phyloP scores from a whole-genome alignment of 2,113 vertebrate genomes.

The Otus sunia region DNA sequence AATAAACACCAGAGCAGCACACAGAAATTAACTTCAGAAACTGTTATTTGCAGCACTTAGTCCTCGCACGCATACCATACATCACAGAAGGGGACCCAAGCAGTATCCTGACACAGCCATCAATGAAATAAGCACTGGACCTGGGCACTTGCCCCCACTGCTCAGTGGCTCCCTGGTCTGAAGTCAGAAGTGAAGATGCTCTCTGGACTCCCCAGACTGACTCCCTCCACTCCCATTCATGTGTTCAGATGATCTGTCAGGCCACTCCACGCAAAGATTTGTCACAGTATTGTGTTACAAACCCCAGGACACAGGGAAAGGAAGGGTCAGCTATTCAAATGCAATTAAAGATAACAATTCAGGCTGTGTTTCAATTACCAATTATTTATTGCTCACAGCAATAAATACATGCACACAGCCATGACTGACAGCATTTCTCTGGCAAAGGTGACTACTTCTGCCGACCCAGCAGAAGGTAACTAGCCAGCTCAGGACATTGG shows the following conservation, averaged over 20 bases:
- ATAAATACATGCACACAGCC: slow-evolving; percentile 56
- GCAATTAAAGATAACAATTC: slow-evolving; percentile 51
- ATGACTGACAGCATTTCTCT: slow-evolving; percentile 61
- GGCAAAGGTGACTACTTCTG: slow-evolving; percentile 65
- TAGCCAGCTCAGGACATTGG: slow-evolving; percentile 17
- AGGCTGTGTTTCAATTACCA: neutral
- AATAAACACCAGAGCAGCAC: neutral
- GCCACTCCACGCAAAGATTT: slow-evolving; percentile 48
- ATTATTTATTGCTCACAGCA: neutral
- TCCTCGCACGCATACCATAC: neutral
- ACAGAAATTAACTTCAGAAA: neutral
- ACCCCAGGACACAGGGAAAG: neutral
- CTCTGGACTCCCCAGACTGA: slow-evolving; percentile 29
- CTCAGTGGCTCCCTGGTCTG: neutral
- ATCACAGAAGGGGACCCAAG: neutral
- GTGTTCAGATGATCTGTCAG: slow-evolving; percentile 39
- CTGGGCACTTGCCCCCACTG: neutral
- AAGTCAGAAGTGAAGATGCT: slow-evolving; percentile 38
- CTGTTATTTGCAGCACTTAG: neutral
- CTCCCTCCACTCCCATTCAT: slow-evolving; percentile 27
- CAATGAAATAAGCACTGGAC: neutral
- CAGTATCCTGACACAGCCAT: neutral
- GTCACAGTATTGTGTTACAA: slow-evolving; percentile 19
- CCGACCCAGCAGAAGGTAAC: slow-evolving; percentile 38
- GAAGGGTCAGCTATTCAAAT: slow-evolving; percentile 20